These are phyloP conservation scores for Sphaerophoria rueppellii DNA, from an alignment of 2,888 invertebrate genomes.

Conservation along the genomic window DNA sequence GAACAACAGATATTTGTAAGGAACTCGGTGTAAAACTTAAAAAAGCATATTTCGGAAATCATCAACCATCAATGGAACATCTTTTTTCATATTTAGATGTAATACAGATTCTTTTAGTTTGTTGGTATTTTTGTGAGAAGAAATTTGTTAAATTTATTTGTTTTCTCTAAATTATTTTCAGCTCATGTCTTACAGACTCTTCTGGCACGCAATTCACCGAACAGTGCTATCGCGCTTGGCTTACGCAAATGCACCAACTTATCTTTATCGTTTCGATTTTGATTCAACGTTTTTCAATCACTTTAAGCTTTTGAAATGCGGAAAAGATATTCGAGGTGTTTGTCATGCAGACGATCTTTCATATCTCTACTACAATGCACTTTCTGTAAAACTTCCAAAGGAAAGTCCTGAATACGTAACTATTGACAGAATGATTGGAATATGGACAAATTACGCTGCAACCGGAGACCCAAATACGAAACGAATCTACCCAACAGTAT, in stretches of 20 bases:
- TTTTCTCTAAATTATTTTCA: slow-evolving; percentile 61
- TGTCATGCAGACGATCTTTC: slow-evolving; percentile 80
- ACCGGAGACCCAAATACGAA: slow-evolving; percentile 79
- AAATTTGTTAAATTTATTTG: background rate
- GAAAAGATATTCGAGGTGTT: slow-evolving; percentile 79
- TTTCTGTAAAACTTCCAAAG: slow-evolving; percentile 76
- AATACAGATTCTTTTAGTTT: slow-evolving; percentile 16
- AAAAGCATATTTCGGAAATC: slow-evolving; percentile 76
- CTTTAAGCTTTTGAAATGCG: slow-evolving; percentile 78
- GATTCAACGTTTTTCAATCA: slow-evolving; percentile 80
- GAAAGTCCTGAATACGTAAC: slow-evolving; percentile 79
- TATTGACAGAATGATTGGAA: slow-evolving; percentile 78
- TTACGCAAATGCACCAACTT: slow-evolving; percentile 78
- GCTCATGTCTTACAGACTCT: slow-evolving; percentile 77
- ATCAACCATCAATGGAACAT: slow-evolving; percentile 78
- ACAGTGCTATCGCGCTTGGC: slow-evolving; percentile 78
- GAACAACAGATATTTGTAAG: slow-evolving; percentile 74
- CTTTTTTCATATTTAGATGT: slow-evolving; percentile 79
- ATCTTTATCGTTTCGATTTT: slow-evolving; percentile 80
- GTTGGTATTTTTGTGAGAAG: background rate
- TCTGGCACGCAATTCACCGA: slow-evolving; percentile 77
- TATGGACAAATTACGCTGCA: slow-evolving; percentile 80
- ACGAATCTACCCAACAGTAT: slow-evolving; percentile 77
- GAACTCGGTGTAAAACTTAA: slow-evolving; percentile 77
- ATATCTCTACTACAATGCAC: slow-evolving; percentile 78